Conservation (phyloP, 2,888 invertebrate species). For the Drepana falcataria region DNA sequence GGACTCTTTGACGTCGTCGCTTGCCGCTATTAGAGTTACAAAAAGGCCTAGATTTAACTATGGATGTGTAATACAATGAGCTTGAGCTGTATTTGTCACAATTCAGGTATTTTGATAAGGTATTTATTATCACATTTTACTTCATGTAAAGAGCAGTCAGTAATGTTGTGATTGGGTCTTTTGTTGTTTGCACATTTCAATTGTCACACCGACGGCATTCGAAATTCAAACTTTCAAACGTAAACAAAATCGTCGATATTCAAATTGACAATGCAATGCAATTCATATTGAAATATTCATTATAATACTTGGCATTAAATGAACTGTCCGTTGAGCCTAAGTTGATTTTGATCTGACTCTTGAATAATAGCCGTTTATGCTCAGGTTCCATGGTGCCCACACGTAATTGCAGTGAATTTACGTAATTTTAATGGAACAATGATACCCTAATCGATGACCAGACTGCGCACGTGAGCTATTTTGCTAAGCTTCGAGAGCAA, state of each 20-base stretch:
- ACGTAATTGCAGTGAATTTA: constrained; percentile 36
- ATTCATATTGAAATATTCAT: no score
- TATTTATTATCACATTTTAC: neutral
- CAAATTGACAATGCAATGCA: no score
- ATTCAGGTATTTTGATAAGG: neutral
- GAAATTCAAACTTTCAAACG: no score
- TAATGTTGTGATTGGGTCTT: no score
- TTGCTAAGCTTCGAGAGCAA: constrained; percentile 12
- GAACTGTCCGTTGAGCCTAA: no score
- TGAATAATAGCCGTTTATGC: constrained; percentile 33
- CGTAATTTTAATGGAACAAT: constrained; percentile 44
- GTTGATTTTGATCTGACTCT: constrained; percentile 19
- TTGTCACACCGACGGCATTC: no score
- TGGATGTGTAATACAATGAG: neutral
- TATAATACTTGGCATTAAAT: no score
- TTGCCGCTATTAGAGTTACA: constrained; percentile 48
- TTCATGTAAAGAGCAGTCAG: no score
- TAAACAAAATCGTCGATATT: no score
- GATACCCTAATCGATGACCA: constrained; percentile 36
- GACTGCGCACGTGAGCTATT: constrained; percentile 34
- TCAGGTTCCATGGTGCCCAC: constrained; percentile 20
- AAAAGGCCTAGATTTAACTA: constrained; percentile 22
- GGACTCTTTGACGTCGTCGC: constrained; percentile 56
- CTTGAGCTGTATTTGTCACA: neutral
- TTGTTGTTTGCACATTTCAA: no score